Percentiles rank a stretch among this genome's conserved stretches.
Evolutionary conservation across 2,888 invertebrate species (phyloP).

Genomic region (Litoditis marina): DNA sequence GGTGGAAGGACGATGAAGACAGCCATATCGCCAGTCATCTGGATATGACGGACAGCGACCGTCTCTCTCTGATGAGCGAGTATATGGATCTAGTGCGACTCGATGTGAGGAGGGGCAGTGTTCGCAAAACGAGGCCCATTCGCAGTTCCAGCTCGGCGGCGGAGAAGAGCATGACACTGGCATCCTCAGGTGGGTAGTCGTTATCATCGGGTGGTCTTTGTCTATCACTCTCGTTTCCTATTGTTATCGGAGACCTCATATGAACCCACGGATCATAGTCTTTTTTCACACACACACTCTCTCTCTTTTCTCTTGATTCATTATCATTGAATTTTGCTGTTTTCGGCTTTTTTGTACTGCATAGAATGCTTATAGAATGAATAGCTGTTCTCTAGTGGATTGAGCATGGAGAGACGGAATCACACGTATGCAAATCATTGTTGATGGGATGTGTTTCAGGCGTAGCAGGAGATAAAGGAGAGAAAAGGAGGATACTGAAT

Average conservation of each 20-base stretch:
- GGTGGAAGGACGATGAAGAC: constrained; percentile 50
- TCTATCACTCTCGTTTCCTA: background rate
- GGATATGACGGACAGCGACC: constrained; percentile 41
- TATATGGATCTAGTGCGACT: constrained; percentile 58
- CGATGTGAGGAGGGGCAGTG: constrained; percentile 41
- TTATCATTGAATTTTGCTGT: no score
- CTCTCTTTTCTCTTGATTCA: no score
- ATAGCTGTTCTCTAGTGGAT: no score
- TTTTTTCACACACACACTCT: no score
- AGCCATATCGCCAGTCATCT: constrained; percentile 28
- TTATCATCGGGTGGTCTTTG: background rate
- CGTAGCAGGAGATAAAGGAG: constrained; percentile 14
- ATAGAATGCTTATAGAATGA: no score
- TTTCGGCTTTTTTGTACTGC: no score
- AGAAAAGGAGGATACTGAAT: constrained; percentile 41
- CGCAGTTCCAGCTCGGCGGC: constrained; percentile 16
- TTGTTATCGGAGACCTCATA: no score
- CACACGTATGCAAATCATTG: no score
- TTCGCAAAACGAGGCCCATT: constrained; percentile 29
- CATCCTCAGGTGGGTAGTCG: constrained; percentile 1
- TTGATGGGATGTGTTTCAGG: constrained; percentile 9
- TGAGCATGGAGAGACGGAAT: no score
- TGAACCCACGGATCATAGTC: no score
- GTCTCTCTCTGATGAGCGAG: constrained; percentile 43
- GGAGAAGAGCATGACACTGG: constrained; percentile 15